A percentile compares a stretch with the other conserved stretches of the same genome.
Conservation (phyloP, 2,797 vertebrate species). For the Onychomys torridus region DNA sequence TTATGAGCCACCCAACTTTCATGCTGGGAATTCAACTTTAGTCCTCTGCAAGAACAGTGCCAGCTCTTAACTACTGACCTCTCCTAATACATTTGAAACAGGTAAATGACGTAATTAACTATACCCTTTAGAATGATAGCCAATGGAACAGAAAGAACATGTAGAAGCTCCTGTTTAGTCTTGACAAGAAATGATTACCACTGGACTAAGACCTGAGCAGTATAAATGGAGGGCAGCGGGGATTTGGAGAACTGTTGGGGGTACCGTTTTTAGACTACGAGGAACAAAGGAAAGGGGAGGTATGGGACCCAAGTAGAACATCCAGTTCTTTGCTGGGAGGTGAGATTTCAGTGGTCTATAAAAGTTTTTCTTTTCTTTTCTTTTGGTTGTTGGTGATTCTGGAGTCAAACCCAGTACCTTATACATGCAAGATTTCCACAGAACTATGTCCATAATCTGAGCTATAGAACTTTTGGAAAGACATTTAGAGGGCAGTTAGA, state of each 20-base stretch:
- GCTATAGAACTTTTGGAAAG: background rate
- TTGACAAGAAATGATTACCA: background rate
- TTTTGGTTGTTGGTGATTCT: background rate
- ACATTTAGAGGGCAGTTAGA: background rate
- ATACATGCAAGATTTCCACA: background rate
- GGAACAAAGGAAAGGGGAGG: background rate
- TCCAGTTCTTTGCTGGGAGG: background rate
- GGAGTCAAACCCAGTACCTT: background rate
- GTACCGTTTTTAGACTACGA: slow-evolving; percentile 12
- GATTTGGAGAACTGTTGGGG: background rate
- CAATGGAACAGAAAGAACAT: slow-evolving; percentile 38
- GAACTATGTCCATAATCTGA: background rate
- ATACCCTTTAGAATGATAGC: slow-evolving; percentile 44
- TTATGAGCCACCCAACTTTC: background rate
- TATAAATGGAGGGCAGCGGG: background rate
- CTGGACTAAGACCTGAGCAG: background rate
- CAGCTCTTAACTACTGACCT: background rate
- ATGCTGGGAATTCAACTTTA: background rate
- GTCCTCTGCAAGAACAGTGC: background rate
- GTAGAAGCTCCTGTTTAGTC: background rate
- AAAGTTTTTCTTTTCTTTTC: background rate
- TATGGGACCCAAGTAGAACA: background rate
- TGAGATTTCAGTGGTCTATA: background rate
- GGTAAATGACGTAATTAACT: slow-evolving; percentile 11
- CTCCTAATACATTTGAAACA: background rate